Conservation (phyloP, 2,113 vertebrate species). For the Aramus guarauna region DNA sequence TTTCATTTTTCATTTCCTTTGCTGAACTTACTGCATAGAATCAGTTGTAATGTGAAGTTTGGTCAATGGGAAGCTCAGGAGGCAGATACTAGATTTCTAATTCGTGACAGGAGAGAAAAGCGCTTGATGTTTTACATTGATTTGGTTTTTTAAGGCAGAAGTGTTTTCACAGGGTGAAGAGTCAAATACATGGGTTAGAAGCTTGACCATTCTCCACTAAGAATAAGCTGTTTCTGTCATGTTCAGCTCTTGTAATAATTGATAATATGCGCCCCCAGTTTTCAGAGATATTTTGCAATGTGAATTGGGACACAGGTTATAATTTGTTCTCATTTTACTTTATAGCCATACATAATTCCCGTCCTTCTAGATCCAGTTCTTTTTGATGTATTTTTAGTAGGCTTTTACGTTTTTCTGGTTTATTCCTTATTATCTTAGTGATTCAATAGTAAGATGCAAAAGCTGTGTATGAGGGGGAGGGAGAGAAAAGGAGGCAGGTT, state of each 20-base stretch:
- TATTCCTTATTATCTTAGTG: not conserved
- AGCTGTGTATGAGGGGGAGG: not conserved
- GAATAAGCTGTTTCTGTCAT: not conserved
- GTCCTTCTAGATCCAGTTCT: not conserved
- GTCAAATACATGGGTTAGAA: not conserved
- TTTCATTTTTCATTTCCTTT: conserved; percentile 3
- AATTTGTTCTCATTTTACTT: not conserved
- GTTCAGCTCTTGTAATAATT: not conserved
- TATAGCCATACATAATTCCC: not conserved
- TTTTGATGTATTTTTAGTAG: not conserved
- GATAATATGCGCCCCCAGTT: not conserved
- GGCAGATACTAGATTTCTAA: not conserved
- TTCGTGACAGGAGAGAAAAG: not conserved
- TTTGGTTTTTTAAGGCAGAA: not conserved
- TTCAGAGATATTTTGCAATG: not conserved
- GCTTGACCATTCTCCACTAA: not conserved
- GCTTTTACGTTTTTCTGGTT: not conserved
- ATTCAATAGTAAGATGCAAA: not conserved
- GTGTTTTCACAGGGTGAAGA: not conserved
- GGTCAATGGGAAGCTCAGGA: not conserved
- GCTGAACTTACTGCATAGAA: not conserved
- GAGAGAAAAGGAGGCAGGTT: not conserved
- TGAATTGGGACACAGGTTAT: not conserved
- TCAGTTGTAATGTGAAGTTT: not conserved
- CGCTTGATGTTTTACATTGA: not conserved